Conservation (phyloP, 2,888 invertebrate genomes). For the Protula sp. region DNA sequence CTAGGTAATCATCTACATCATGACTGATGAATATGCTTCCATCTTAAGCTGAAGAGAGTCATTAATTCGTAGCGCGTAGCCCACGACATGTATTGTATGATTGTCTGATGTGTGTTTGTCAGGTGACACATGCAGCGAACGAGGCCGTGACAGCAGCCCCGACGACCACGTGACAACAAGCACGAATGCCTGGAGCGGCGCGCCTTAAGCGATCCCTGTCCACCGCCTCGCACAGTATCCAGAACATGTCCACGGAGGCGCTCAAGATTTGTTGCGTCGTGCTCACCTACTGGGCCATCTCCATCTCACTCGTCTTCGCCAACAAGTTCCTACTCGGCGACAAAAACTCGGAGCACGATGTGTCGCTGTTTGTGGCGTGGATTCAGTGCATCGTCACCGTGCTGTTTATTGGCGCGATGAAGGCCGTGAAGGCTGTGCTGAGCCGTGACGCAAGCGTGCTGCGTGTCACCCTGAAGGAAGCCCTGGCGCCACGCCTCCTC, state of each 20-base stretch:
- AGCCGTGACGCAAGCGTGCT: background rate
- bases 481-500: slow-evolving; percentile 26
- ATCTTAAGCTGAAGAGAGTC: too few relatives aligned
- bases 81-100: too few relatives aligned
- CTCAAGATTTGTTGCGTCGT: slow-evolving; percentile 23
- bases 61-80: too few relatives aligned
- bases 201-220: too few relatives aligned
- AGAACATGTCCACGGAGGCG: slow-evolving; percentile 7
- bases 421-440: background rate
- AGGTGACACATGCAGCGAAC: too few relatives aligned
- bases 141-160: too few relatives aligned
- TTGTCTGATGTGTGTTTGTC: too few relatives aligned
- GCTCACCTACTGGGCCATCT: slow-evolving; percentile 66
- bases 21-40: too few relatives aligned
- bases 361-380: slow-evolving; percentile 51
- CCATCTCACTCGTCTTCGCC: slow-evolving; percentile 89
- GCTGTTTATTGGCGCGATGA: slow-evolving; percentile 23
- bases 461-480: background rate
- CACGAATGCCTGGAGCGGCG: too few relatives aligned
- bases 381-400: slow-evolving; percentile 44
- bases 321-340: slow-evolving; percentile 75
- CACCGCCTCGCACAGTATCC: too few relatives aligned
- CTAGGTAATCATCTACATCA: too few relatives aligned
- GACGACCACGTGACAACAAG: too few relatives aligned
- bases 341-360: slow-evolving; percentile 20